A percentile compares a stretch with the other conserved stretches of the same genome.
Conservation (phyloP, 2,888 invertebrate species). For the Aromia moschata region DNA sequence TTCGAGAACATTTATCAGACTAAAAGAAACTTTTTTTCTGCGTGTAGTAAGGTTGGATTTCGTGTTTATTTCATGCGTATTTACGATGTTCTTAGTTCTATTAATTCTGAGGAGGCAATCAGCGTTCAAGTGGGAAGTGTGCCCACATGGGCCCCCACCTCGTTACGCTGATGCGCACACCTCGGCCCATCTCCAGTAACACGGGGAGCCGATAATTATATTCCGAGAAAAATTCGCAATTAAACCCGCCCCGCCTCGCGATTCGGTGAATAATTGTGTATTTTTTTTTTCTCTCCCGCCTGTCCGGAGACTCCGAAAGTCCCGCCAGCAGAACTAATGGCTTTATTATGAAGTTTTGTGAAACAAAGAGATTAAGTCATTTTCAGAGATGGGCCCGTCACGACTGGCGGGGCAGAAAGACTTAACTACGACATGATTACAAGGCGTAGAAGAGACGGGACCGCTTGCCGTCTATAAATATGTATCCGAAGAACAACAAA, state of each 20-base stretch:
- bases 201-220: slow-evolving; percentile 19
- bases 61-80: too few species aligned
- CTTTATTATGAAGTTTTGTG: slow-evolving; percentile 46
- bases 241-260: slow-evolving; percentile 25
- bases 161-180: too few species aligned
- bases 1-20: too few species aligned
- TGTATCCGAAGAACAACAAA: slow-evolving; percentile 2
- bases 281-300: slow-evolving; percentile 11
- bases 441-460: slow-evolving; percentile 31
- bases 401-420: slow-evolving; percentile 35
- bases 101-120: too few species aligned
- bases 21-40: too few species aligned
- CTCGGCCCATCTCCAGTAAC: slow-evolving; percentile 16
- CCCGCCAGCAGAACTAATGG: slow-evolving; percentile 42
- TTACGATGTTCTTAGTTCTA: too few species aligned
- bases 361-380: slow-evolving; percentile 43
- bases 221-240: slow-evolving; percentile 26
- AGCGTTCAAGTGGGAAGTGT: too few species aligned
- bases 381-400: slow-evolving; percentile 42
- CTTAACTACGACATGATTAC: slow-evolving; percentile 36
- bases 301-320: slow-evolving; percentile 1
- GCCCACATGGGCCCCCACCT: too few species aligned
- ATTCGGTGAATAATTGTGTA: slow-evolving; percentile 21
- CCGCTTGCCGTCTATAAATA: slow-evolving; percentile 15
- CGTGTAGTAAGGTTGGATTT: too few species aligned